Conservation (phyloP, 2,888 invertebrate species). For the Invenusta paracnida region DNA sequence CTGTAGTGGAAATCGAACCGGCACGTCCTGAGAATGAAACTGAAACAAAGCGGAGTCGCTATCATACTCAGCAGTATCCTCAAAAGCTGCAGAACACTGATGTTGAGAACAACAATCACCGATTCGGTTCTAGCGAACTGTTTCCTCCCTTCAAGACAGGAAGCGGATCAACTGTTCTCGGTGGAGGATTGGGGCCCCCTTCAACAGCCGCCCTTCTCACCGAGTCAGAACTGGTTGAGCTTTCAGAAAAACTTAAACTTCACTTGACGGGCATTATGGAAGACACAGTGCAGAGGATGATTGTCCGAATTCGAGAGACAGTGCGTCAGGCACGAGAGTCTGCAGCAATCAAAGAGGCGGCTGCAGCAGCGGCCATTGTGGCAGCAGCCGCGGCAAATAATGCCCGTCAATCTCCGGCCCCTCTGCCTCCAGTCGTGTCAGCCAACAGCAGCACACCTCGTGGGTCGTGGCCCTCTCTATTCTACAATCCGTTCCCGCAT, state of each 20-base stretch:
- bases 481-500: too few relatives aligned
- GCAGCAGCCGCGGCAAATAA: background rate
- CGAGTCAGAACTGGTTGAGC: background rate
- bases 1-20: too few relatives aligned
- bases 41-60: background rate
- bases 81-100: background rate
- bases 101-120: background rate
- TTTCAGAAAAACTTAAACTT: background rate
- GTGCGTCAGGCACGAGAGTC: background rate
- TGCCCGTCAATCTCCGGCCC: background rate
- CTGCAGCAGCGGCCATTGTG: too few relatives aligned
- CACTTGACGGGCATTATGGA: slow-evolving; percentile 1
- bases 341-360: background rate
- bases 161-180: too few relatives aligned
- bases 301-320: background rate
- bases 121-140: background rate
- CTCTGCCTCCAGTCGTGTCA: background rate
- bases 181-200: too few relatives aligned
- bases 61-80: background rate
- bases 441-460: background rate
- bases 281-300: background rate
- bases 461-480: background rate
- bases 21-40: background rate
- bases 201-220: too few relatives aligned
- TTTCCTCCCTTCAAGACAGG: too few relatives aligned